Evolutionary conservation across 2,888 invertebrate species (phyloP), one percentile per base, ranked within the genome.

Genomic region (Dryococelus australis): DNA sequence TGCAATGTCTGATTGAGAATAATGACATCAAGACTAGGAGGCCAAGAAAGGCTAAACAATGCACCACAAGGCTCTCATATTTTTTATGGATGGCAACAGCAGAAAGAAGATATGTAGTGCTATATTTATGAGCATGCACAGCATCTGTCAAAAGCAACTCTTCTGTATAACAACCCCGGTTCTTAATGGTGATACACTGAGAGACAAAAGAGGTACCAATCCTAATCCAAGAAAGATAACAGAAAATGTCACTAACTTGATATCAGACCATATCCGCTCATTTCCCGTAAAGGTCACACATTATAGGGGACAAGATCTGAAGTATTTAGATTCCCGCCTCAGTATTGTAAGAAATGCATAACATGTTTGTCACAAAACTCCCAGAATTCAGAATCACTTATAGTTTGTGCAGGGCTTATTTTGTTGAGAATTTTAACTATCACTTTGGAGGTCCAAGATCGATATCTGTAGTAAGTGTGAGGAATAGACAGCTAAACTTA

Each of bases 241-340:
- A 26, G 27, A 27, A n/a, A 26, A 28, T 80, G 12, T 80, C 80
- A 20, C 80, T 4, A 80, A 79, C 3, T 27, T 8, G 79, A 79
- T 79, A 79, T 6, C 79, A 12, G 20, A 79, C 79, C 79, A 8
- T 27, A 79, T 79, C 79, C 13, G 10, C 10, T 79, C 79, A 79
- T 20, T 79, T 79, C 79, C 4, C 27, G 0, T 79, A 27, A 79
- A 79, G 79, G 27, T 47, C 47, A 47, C 47, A 47, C 47, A 12
- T 47, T 47, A 47, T 47, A 12, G 47, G 79, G n/a, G 79, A 27
- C 5, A 79, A 79, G 27, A 79, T n/a, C 16, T 79, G 8, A 80
- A 80, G 80, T n/a, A 80, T 28, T 80, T 80, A 80, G 80, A n/a
- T n/a, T 80, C 80, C 24, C 80, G n/a, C 13, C 80, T 80, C 12